Evolutionary conservation across 2,797 vertebrate species (phyloP), one percentile per base, ranked within the genome.

Genomic region (Anguilla marmorata): DNA sequence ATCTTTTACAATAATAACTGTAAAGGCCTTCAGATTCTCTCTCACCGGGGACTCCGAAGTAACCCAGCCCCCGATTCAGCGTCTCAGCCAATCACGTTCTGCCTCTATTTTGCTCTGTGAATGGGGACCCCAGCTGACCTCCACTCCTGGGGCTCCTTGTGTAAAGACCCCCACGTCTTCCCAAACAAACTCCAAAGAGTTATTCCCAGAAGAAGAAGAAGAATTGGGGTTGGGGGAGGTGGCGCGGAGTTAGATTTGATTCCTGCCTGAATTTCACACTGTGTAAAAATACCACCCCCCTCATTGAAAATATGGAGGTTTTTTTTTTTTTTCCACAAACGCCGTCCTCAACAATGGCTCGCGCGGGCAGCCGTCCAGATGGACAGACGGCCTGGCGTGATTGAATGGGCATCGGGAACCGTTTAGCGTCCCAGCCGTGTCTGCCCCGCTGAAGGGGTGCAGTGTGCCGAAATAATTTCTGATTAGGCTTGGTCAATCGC

Each of bases 401-500:
- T 37, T 56, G 56, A 63, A 63, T 66, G 94, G 93, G 90, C 79
- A 88, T 93, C 89, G 87, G 88, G 93, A 95, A 94, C 91, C 91
- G 85, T 95, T 95, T 95, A 94, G 93, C 91, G 86, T 95, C 95
- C 45, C 94, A 93, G 93, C 92, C 93, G 4, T 85, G 83, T 91
- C 88, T 87, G 86, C 58, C 58, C 74, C 30, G 90, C 94, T 96
- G 96, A 95, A 95, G 95, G 87, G 96, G 97, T 95, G 96, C 97
- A 97, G 93, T 96, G 94, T 97, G 96, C 97, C 8, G 79, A 82
- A 82, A 50, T 82, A 82, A 82, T 82, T 6, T 82, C 79, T 82
- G 41, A 97, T 97, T 97, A 97, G 97, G 92, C 93, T 96, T 96
- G 95, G 96, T 97, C 96, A 96, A 92, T 95, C 96, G 96, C 92